Evolutionary conservation across 2,888 invertebrate species (phyloP).

Genomic region (Dorcus hopei): DNA sequence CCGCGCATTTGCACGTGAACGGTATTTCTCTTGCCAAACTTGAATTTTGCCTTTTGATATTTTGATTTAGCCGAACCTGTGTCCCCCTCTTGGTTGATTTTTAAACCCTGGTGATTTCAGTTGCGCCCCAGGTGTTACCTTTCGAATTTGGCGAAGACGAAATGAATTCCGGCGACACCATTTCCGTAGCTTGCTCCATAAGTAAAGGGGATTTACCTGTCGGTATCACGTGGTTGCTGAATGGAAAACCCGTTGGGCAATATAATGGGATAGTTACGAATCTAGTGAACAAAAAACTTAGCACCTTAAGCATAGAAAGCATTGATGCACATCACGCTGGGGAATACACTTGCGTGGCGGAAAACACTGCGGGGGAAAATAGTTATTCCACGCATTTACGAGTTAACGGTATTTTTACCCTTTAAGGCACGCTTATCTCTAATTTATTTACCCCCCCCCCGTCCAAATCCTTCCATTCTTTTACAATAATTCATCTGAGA

Average conservation of each 20-base stretch:
- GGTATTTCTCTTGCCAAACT: slow-evolving; percentile 51
- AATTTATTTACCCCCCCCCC: no score
- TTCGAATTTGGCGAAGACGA: slow-evolving; percentile 66
- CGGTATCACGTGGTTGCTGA: slow-evolving; percentile 63
- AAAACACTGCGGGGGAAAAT: slow-evolving; percentile 63
- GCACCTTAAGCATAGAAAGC: slow-evolving; percentile 59
- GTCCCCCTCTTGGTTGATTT: background rate
- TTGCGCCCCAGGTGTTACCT: slow-evolving; percentile 75
- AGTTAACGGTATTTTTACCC: slow-evolving; percentile 61
- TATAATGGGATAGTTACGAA: slow-evolving; percentile 51
- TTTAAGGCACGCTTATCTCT: no score
- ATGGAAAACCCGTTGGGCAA: slow-evolving; percentile 54
- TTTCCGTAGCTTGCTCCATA: slow-evolving; percentile 63
- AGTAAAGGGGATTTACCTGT: slow-evolving; percentile 69
- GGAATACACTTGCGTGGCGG: slow-evolving; percentile 67
- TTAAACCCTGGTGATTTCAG: slow-evolving; percentile 46
- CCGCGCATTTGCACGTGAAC: slow-evolving; percentile 65
- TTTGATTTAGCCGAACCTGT: background rate
- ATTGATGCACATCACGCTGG: slow-evolving; percentile 67
- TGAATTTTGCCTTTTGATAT: background rate
- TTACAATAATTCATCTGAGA: background rate
- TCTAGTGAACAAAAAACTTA: slow-evolving; percentile 51
- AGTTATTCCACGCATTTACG: slow-evolving; percentile 61
- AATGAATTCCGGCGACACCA: slow-evolving; percentile 66
- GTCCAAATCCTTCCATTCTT: no score